Conservation (phyloP, 2,888 invertebrate species). For the Drosophila mimetica region DNA sequence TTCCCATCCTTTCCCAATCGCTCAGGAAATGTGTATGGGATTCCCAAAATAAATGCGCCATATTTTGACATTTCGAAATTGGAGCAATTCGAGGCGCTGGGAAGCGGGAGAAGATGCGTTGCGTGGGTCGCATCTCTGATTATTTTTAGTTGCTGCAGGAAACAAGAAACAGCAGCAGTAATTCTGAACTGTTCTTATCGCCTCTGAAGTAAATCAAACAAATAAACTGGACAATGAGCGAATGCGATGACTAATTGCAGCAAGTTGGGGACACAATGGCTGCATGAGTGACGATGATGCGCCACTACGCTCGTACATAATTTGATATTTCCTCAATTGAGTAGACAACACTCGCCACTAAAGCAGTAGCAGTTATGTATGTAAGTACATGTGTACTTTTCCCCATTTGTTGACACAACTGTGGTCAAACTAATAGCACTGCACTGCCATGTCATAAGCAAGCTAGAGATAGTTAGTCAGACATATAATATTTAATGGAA, state of each 20-base stretch:
- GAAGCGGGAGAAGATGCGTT: slow-evolving; percentile 45
- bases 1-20: slow-evolving; percentile 2
- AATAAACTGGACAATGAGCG: slow-evolving; percentile 34
- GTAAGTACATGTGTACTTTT: too few species aligned
- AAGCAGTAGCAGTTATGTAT: slow-evolving; percentile 1
- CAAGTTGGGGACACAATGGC: slow-evolving; percentile 52
- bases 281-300: slow-evolving; percentile 45
- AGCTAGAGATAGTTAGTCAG: background rate
- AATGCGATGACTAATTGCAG: slow-evolving; percentile 64
- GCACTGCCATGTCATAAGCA: background rate
- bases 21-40: slow-evolving; percentile 14
- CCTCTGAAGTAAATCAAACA: slow-evolving; percentile 29
- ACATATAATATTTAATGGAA: background rate
- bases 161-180: slow-evolving; percentile 27
- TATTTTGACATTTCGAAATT: slow-evolving; percentile 66
- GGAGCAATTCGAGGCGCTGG: slow-evolving; percentile 56
- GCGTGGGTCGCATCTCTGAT: slow-evolving; percentile 68
- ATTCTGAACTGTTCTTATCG: slow-evolving; percentile 13
- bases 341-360: slow-evolving; percentile 50
- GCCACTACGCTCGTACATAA: slow-evolving; percentile 61
- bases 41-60: slow-evolving; percentile 35
- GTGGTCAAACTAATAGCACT: slow-evolving; percentile 8
- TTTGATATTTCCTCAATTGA: slow-evolving; percentile 84
- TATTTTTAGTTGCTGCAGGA: slow-evolving; percentile 67
- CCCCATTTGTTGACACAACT: slow-evolving; percentile 10